Evolutionary conservation across 1,140 invertebrate species (phyloP), one percentile per base, ranked within the genome.

Genomic region (Conopomorpha cramerella): DNA sequence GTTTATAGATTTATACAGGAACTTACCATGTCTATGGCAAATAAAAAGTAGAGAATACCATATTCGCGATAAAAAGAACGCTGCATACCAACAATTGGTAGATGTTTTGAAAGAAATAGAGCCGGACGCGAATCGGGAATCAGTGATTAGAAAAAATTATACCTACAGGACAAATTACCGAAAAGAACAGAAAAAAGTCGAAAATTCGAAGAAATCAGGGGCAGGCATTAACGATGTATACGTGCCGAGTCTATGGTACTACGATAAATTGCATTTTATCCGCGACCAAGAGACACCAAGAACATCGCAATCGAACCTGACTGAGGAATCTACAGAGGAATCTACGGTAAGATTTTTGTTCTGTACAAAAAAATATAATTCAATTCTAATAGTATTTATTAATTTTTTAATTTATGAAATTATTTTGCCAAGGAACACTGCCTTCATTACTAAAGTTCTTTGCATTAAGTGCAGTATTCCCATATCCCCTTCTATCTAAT

Each of bases 41-140:
- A 17, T 14, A 7, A 32, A 32, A 16, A n/a, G n/a, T n/a, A n/a
- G n/a, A n/a, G 30, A 32, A 2, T 32, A 32, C 15, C 30, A 32
- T 16, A 7, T 16, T 10, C 6, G 30, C 4, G 16, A 32, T 8
- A 16, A 16, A n/a, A 32, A 16, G 17, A 2, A 17, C 17, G 12
- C 14, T 13, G 30, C 30, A 2, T 32, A 32, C 11, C 16, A 17
- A 16, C 16, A 32, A 16, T 16, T 32, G 11, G 17, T 16, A 10
- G 30, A 32, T 1, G 8, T 16, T 16, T 32, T 10, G 4, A 7
- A 12, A 32, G 10, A 16, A 32, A 2, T 32, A 32, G 30, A 32
- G 2, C 30, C 30, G 2, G 17, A 17, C 16, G 30, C 30, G 8
- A 17, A 32, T 8, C 12, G 15, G 6, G 30, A 32, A 6, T 14